Percentiles rank a stretch among this genome's conserved stretches.
Evolutionary conservation across 2,113 vertebrate species (phyloP).

Genomic region (Chascanopsetta lugubris): DNA sequence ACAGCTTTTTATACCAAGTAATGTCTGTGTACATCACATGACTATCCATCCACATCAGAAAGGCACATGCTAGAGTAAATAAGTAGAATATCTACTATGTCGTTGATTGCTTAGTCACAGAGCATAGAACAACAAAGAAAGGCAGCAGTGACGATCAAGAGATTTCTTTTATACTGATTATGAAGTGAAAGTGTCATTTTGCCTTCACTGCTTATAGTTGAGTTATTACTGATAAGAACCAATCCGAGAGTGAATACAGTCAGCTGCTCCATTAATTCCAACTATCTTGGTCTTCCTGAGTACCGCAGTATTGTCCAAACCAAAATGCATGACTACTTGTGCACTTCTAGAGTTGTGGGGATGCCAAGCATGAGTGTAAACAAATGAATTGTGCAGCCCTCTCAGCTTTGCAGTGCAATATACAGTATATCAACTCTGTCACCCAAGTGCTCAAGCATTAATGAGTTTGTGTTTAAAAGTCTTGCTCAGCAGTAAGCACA

Average conservation of each 20-base stretch:
- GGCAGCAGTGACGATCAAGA: neutral
- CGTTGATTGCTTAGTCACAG: neutral
- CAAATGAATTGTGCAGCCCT: neutral
- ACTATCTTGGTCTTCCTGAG: no score
- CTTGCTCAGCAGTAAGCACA: slow-evolving; percentile 22
- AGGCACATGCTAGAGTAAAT: no score
- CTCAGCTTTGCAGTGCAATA: neutral
- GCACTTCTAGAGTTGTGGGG: no score
- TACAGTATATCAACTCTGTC: neutral
- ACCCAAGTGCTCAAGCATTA: slow-evolving; percentile 4
- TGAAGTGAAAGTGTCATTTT: neutral
- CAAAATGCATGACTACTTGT: no score
- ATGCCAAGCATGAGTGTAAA: no score
- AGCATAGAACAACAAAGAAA: neutral
- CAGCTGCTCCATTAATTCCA: no score
- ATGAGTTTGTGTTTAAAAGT: slow-evolving; percentile 48
- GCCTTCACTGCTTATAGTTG: neutral
- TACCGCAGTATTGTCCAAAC: no score
- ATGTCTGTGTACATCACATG: no score
- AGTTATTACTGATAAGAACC: neutral
- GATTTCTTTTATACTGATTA: neutral
- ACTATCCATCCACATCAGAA: no score
- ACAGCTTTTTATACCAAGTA: no score
- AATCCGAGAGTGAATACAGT: no score
- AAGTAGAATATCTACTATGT: neutral